A percentile compares a stretch with the other conserved stretches of the same genome.
Conservation (phyloP, 1,140 invertebrate genomes). For the Akabosia matsudoensis region DNA sequence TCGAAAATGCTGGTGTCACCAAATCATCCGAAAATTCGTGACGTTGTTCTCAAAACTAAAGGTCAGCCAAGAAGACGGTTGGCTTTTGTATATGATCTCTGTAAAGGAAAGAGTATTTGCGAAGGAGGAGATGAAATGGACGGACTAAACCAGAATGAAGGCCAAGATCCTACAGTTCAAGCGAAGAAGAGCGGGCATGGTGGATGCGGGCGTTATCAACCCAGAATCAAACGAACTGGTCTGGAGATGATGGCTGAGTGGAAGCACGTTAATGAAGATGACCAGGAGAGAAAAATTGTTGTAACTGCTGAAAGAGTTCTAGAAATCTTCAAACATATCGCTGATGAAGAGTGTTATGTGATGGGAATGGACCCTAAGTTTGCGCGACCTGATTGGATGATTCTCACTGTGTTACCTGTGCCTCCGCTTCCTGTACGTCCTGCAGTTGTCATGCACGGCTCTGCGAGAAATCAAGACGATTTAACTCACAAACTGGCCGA, state of each 20-base stretch:
- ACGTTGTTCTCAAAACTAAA: slow-evolving; percentile 93
- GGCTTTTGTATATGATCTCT: slow-evolving; percentile 94
- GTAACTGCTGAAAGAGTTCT: slow-evolving; percentile 79
- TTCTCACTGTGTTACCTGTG: slow-evolving; percentile 93
- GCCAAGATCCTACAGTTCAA: slow-evolving; percentile 44
- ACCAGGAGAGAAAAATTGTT: slow-evolving; percentile 90
- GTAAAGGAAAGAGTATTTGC: slow-evolving; percentile 97
- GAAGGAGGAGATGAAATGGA: slow-evolving; percentile 99
- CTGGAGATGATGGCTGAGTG: slow-evolving; percentile 93
- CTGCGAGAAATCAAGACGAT: slow-evolving; percentile 97
- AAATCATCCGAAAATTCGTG: slow-evolving; percentile 96
- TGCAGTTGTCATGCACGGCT: slow-evolving; percentile 98
- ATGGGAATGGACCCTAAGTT: slow-evolving; percentile 94
- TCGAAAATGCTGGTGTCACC: slow-evolving; percentile 91
- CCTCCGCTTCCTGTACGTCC: slow-evolving; percentile 75
- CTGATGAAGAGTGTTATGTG: slow-evolving; percentile 92
- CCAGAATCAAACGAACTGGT: slow-evolving; percentile 80
- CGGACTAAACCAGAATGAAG: slow-evolving; percentile 43
- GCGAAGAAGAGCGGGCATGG: slow-evolving; percentile 79
- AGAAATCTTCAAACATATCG: slow-evolving; percentile 39
- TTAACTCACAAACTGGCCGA: slow-evolving; percentile 98
- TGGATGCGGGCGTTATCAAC: slow-evolving; percentile 96
- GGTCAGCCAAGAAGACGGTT: slow-evolving; percentile 93
- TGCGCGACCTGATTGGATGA: slow-evolving; percentile 99
- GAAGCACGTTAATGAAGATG: slow-evolving; percentile 98